Base-by-base conservation (phyloP, 1,140 invertebrate genomes). In the Thalassaphorura encarpata region DNA sequence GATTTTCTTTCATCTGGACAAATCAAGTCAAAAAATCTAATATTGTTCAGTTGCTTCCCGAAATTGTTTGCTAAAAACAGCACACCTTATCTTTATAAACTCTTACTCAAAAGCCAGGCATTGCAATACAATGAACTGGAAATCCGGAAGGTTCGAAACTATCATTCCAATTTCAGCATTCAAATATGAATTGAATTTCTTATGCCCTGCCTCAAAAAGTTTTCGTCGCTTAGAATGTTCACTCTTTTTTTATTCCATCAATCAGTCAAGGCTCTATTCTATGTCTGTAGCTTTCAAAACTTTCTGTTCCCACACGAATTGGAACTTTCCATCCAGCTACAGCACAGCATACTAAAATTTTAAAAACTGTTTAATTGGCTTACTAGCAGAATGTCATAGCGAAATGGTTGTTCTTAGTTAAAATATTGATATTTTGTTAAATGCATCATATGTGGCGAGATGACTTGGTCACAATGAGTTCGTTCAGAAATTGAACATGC, bases 401-500 rank as follows among this genome's bases (percentile, higher is more conserved):
- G 77, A 69, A 96, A 92, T 3, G 87, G 87, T 70, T 83, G 78
- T 1, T 79, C 79, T 19, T 85, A 67, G 62, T 80, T 84, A 67
- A 87, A 92, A 60, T 90, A 85, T 65, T 93, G 87, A 70, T 94
- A 96, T 66, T 89, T 89, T 1, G 80, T 80, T 67, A 80, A 83
- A 63, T 88, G 87, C 49, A 79, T 83, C 74, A 83, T 87, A 67
- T 86, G 82, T 1, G 93, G 72, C 62, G 78, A 83, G 69, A 84
- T 81, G 62, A 45, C n/a, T 69, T 93, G 86, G 1, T 92, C 94
- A 56, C 96, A 83, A 96, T 76, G 36, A 97, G 78, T 71, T 97
- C 93, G 52, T 86, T 90, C 41, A 98, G 72, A 93, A 94, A 97
- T 58, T 87, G 83, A 6, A 86, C 83, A 71, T 93, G 97, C 0